Percentiles rank a stretch among this genome's conserved stretches.
Conservation (phyloP, 2,113 vertebrate genomes). For the Leuciscus idus region DNA sequence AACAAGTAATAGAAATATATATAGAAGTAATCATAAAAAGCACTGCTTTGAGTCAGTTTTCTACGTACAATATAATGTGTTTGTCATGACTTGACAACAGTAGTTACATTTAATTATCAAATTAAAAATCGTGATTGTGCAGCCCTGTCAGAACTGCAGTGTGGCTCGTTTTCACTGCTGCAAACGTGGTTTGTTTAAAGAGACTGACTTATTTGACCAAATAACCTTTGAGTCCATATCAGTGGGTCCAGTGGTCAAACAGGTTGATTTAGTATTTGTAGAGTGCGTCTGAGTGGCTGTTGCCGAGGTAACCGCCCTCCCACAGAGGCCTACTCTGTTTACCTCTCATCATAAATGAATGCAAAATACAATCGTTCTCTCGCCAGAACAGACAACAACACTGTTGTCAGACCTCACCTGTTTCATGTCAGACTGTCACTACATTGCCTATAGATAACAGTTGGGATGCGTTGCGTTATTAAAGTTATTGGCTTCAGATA, state of each 20-base stretch:
- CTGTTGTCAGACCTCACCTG: background rate
- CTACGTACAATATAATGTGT: background rate
- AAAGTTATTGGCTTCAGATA: background rate
- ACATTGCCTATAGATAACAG: background rate
- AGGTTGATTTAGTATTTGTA: conserved; percentile 43
- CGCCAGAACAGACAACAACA: background rate
- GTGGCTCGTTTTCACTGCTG: background rate
- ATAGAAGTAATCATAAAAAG: too few relatives aligned
- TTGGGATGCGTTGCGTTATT: background rate
- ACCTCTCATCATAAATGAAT: conserved; percentile 29
- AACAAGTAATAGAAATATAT: too few relatives aligned
- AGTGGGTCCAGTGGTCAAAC: background rate
- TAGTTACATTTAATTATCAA: background rate
- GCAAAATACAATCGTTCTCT: conserved; percentile 4
- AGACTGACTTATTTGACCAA: conserved; percentile 23
- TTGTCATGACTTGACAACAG: background rate
- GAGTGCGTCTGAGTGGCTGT: conserved; percentile 23
- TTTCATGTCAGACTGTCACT: background rate
- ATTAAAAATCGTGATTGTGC: background rate
- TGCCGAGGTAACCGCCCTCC: background rate
- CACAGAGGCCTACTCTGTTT: conserved; percentile 14
- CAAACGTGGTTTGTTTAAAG: background rate
- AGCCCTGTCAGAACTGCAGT: background rate
- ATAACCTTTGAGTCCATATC: conserved; percentile 29
- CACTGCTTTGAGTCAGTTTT: background rate